These are phyloP conservation scores for Myrmecobius fasciatus DNA, from an alignment of 2,113 vertebrate genomes.

Conservation along the genomic window DNA sequence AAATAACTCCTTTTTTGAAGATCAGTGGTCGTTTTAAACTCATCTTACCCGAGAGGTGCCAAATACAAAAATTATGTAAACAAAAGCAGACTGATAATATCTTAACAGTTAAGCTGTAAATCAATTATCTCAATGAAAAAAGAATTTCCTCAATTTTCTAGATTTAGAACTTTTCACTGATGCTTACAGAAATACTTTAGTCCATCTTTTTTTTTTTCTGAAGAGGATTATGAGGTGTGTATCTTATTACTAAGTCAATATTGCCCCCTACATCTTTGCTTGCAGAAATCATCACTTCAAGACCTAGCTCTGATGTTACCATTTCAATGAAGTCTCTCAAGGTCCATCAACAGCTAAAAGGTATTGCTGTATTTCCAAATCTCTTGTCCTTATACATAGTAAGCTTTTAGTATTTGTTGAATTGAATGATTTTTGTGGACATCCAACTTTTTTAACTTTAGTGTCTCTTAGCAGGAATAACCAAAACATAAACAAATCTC, in stretches of 20 bases:
- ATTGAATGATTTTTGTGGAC: not conserved
- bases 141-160: not conserved
- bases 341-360: not conserved
- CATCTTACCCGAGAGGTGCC: not conserved
- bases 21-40: conserved; percentile 30
- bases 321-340: not conserved
- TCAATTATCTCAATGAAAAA: not conserved
- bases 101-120: not conserved
- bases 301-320: not conserved
- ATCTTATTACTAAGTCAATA: not conserved
- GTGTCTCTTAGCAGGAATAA: conserved; percentile 51
- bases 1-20: conserved; percentile 37
- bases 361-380: not conserved
- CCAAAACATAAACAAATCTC: conserved; percentile 27
- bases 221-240: not conserved
- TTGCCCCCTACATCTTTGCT: not conserved
- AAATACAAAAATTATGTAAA: conserved; percentile 4
- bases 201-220: not conserved
- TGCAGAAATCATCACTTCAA: not conserved
- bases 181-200: not conserved
- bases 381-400: not conserved
- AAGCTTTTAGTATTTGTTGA: not conserved
- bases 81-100: conserved; percentile 10
- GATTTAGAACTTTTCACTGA: not conserved
- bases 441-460: conserved; percentile 13